Base-by-base conservation (phyloP, 2,797 vertebrate genomes). In the Paedocypris micromegethes region DNA sequence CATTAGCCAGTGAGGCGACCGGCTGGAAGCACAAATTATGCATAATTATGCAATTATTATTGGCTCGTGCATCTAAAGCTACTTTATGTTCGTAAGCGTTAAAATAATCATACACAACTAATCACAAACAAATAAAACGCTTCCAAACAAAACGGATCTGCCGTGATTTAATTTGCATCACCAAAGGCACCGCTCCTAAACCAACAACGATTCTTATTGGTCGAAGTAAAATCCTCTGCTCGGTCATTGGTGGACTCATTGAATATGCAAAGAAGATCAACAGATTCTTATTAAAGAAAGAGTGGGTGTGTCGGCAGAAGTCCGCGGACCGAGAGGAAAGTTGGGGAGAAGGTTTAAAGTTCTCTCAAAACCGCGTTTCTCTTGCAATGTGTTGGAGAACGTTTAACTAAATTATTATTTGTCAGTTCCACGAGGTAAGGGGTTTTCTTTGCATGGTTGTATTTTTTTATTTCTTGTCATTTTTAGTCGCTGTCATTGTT, bases 351-450 rank as follows among this genome's bases (percentile, higher is more conserved):
- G 5, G 4, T 9, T 6, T 65, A 51, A 41, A 50, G 49, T 60
- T 44, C 43, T 54, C 55, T 8, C 9, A 1, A 6, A 47, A 8
- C 41, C 2, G 38, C 3, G 6, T 52, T 9, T 44, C 6, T 3
- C 6, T 4, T 61, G 62, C 41, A 41, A 61, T 66, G 73, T 39
- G 44, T 37, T 6, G 23, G 64, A 9, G 6, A 53, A 40, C 40
- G 39, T 70, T 23, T 45, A 51, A 58, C 41, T 58, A 54, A 64
- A 64, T 6, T 7, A 23, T 8, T n/a, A 37, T 68, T 64, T 61
- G 86, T 87, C 84, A 88, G 86, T 81, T 84, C 86, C 45, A 72
- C 86, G 57, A 87, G 88, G 88, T 89, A 80, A 82, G 85, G 52
- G 48, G 6, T 3, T 5, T 48, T 49, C 23, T 23, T 23, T 23